Conservation (phyloP, 2,888 invertebrate genomes). For the Ryuthela nishihirai region DNA sequence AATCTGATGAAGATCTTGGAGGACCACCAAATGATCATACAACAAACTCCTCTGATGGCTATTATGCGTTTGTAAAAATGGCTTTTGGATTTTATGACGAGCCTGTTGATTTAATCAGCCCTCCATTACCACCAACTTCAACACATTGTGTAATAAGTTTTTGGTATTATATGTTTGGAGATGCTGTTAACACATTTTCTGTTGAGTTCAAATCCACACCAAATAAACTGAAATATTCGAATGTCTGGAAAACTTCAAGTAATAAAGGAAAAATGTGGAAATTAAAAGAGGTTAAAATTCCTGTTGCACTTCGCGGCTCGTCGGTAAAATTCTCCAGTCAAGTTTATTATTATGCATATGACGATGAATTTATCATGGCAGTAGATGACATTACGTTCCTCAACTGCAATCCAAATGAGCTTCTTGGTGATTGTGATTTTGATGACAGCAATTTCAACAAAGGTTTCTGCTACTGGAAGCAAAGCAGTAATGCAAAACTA, state of each 20-base stretch:
- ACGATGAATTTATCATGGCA: neutral
- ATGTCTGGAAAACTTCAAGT: too few relatives aligned
- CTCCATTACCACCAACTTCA: slow-evolving; percentile 23
- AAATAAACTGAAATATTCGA: too few relatives aligned
- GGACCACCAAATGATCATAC: slow-evolving; percentile 21
- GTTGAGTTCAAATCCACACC: slow-evolving; percentile 10
- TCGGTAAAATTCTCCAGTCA: slow-evolving; percentile 5
- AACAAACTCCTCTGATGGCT: slow-evolving; percentile 27
- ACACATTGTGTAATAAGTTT: slow-evolving; percentile 33
- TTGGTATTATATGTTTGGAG: slow-evolving; percentile 14
- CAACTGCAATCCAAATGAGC: slow-evolving; percentile 37
- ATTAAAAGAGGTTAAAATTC: slow-evolving; percentile 9
- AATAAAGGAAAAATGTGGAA: slow-evolving; percentile 16
- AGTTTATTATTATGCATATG: slow-evolving; percentile 5
- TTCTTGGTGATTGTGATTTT: slow-evolving; percentile 38
- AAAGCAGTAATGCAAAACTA: neutral
- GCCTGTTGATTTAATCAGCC: slow-evolving; percentile 15
- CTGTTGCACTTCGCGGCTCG: neutral
- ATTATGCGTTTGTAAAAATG: slow-evolving; percentile 20
- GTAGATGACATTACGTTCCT: slow-evolving; percentile 34
- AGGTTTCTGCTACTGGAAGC: slow-evolving; percentile 29
- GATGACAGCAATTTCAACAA: slow-evolving; percentile 24
- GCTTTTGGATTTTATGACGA: neutral
- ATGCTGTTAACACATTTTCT: slow-evolving; percentile 1
- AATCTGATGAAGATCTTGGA: neutral